Evolutionary conservation across 2,888 invertebrate species (phyloP), one percentile per base, ranked within the genome.

Genomic region (Melitaea athalia): DNA sequence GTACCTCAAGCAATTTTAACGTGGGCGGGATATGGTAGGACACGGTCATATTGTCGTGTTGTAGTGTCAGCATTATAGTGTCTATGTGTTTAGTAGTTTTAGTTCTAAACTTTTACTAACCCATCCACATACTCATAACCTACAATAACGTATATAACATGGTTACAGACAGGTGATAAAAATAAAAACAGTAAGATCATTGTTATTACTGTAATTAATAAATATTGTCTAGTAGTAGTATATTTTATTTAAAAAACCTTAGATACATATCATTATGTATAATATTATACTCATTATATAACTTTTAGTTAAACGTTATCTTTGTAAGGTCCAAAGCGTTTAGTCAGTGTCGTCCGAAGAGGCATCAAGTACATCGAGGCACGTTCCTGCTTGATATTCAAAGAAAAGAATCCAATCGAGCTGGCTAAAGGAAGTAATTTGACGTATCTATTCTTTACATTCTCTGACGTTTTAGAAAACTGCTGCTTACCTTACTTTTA

Each of bases 381-480:
- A 3, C 76, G 81, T 2, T 87, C 89, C 0, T 89, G 90, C 70
- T 75, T 91, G 43, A 74, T 65, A 17, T 91, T 91, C 64, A 52
- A 77, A 52, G 87, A 89, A 71, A 15, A 75, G 1, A 70, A 85
- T 67, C 88, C 91, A 0, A 57, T 72, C 3, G 24, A 31, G 0
- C 42, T 80, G 8, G 81, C 81, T 0, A 70, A 55, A 3, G 59
- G 12, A 14, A 65, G 14, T 3, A 85, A 85, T 68, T 71, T 73
- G 5, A 87, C 86, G 0, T 88, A 85, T 61, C 78, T 91, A 4
- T 87, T 81, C 69, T 91, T 83, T 72, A 83, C 79, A 6, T 90
- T 83, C 71, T 89, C 91, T 0, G 85, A 83, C 42, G 89, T 85
- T 0, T 72, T 89, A 4, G 91, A 91, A 69, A 82, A 74, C 67